Conservation (phyloP, 1,140 invertebrate species). For the Elymnias hypermnestra region DNA sequence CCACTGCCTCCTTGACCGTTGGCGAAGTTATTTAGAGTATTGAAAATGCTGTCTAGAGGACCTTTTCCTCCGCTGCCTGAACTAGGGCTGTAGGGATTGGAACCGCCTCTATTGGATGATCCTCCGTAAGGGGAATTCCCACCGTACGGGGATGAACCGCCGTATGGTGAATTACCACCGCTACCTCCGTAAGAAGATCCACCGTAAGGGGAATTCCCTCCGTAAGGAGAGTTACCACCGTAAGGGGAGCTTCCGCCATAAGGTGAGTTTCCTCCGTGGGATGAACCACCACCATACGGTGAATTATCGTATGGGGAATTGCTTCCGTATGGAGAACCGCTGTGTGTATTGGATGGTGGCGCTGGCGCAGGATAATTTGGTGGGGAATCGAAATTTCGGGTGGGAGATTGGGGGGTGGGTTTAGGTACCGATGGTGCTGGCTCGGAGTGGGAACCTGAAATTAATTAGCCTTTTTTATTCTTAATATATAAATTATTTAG, state of each 20-base stretch:
- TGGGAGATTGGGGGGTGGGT: constrained; percentile 41
- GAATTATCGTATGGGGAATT: constrained; percentile 32
- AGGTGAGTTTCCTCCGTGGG: constrained; percentile 33
- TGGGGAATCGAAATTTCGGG: constrained; percentile 42
- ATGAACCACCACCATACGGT: constrained; percentile 31
- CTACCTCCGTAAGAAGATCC: constrained; percentile 17
- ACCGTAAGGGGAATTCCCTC: constrained; percentile 38
- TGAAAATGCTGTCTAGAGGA: constrained; percentile 46
- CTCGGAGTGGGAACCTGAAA: constrained; percentile 56
- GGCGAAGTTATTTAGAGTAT: constrained; percentile 35
- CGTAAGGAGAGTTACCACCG: constrained; percentile 37
- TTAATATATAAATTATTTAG: too few relatives aligned
- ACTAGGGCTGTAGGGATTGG: constrained; percentile 27
- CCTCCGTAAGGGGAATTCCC: constrained; percentile 20
- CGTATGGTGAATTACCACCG: constrained; percentile 24
- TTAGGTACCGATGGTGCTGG: constrained; percentile 47
- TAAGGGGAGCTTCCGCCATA: constrained; percentile 39
- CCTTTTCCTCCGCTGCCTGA: constrained; percentile 29
- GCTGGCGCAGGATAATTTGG: constrained; percentile 63
- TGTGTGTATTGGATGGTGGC: constrained; percentile 37
- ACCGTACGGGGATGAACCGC: constrained; percentile 20
- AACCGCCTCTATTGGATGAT: constrained; percentile 23
- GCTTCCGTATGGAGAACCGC: constrained; percentile 37
- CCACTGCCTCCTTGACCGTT: constrained; percentile 26
- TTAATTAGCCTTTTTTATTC: too few relatives aligned